Evolutionary conservation across 2,113 vertebrate species (phyloP), one percentile per base, ranked within the genome.

Genomic region (Stegastes partitus): DNA sequence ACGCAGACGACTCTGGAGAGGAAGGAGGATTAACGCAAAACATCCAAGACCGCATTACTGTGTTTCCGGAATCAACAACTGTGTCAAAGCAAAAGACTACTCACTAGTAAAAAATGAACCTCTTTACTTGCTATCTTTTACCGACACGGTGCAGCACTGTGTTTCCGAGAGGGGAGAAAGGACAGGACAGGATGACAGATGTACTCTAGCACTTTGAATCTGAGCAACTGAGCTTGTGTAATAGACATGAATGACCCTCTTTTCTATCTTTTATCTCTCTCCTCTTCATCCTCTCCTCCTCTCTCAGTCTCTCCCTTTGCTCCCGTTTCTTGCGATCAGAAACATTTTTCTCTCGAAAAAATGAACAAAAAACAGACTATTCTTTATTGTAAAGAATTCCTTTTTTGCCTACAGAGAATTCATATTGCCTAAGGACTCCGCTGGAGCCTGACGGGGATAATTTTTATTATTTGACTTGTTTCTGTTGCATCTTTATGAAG

Each of bases 121-220:
- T 84, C 88, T 79, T 79, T 85, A 92, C 79, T 77, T 88, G 92
- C 93, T 68, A n/a, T 61, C 87, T 94, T 89, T 92, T 89, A 74
- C 64, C 54, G 49, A 67, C 76, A 94, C 96, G 95, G 96, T 95
- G 94, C 94, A 95, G 87, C 94, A 96, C 94, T 95, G 91, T 96
- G 95, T 96, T 95, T 95, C 94, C 92, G 89, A 92, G 96, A 94
- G 94, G 94, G 63, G 86, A 71, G 71, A 61, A 80, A 44, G 81
- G 85, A 87, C 83, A 82, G 83, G 68, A 65, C 68, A 54, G 79
- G 82, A 81, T 6, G 79, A 67, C 77, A 90, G 64, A 95, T 94
- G 96, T 95, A 97, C 96, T 97, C 95, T 95, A 98, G 97, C 98
- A 99, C 97, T 99, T 99, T 99, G 96, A 97, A 97, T 96, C 96